A percentile compares a stretch with the other conserved stretches of the same genome.
These are phyloP conservation scores for Nipponia nippon DNA, from an alignment of 2,113 vertebrate genomes.

Conservation along the genomic window DNA sequence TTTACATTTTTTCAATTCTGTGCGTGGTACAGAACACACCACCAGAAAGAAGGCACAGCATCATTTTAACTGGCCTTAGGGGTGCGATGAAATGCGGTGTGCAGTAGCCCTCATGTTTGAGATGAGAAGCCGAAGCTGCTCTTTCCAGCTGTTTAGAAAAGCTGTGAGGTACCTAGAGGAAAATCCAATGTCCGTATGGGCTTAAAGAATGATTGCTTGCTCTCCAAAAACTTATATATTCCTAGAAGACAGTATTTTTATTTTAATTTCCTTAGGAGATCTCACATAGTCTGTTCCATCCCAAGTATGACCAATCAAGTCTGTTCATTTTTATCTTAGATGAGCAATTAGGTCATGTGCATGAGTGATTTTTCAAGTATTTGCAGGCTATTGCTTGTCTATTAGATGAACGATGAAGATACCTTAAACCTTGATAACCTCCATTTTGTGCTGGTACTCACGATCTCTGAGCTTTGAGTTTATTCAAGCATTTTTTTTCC, in stretches of 20 bases:
- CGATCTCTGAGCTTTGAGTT: neutral
- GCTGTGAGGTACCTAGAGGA: neutral
- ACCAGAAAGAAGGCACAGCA: too few relatives aligned
- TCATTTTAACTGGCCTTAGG: neutral
- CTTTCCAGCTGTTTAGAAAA: fast-evolving
- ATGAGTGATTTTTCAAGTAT: neutral
- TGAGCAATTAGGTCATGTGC: neutral
- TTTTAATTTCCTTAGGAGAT: neutral
- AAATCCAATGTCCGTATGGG: fast-evolving
- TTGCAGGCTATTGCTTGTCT: neutral
- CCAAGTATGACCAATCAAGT: neutral
- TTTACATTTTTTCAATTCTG: neutral
- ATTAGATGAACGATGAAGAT: fast-evolving
- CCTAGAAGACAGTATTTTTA: neutral
- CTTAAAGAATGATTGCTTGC: neutral
- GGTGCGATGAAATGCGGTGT: fast-evolving
- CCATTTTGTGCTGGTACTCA: neutral
- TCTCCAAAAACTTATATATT: neutral
- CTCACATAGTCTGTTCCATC: neutral
- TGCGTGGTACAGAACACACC: neutral
- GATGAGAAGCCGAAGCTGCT: neutral
- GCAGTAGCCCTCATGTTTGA: neutral
- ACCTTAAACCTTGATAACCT: neutral
- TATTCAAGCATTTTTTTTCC: neutral
- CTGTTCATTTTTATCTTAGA: fast-evolving